These are phyloP conservation scores for Berghia stephanieae DNA, from an alignment of 1,140 invertebrate genomes.

Conservation along the genomic window DNA sequence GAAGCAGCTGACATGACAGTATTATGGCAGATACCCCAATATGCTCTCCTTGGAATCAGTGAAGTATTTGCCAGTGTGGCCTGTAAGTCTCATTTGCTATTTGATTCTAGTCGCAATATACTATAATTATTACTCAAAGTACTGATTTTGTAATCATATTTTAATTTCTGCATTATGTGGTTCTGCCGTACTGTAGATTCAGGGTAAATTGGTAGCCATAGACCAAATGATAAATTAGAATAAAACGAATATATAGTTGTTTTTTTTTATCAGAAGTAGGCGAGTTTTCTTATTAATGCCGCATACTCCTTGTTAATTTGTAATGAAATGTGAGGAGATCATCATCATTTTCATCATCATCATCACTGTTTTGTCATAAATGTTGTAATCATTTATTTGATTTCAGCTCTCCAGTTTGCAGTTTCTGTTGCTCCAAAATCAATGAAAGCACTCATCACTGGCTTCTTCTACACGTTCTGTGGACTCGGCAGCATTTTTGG, in stretches of 20 bases:
- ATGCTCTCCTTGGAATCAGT: constrained; percentile 70
- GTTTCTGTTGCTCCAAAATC: constrained; percentile 69
- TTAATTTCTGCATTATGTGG: too few relatives aligned
- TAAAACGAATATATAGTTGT: too few relatives aligned
- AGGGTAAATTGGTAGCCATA: too few relatives aligned
- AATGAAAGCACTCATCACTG: constrained; percentile 71
- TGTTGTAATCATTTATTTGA: constrained; percentile 24
- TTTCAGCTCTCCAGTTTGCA: constrained; percentile 69
- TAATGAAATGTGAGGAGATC: too few relatives aligned
- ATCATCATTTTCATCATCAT: neutral
- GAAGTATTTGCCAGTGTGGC: constrained; percentile 69
- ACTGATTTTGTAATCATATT: too few relatives aligned
- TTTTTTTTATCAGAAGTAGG: too few relatives aligned
- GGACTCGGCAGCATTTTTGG: constrained; percentile 70
- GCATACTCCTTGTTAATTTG: too few relatives aligned
- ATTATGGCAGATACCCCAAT: constrained; percentile 71
- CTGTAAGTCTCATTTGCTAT: constrained; percentile 33
- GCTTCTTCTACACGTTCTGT: constrained; percentile 69
- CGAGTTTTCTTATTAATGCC: too few relatives aligned
- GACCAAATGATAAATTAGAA: too few relatives aligned
- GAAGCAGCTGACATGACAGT: constrained; percentile 69
- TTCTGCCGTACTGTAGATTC: too few relatives aligned
- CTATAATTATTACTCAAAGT: too few relatives aligned
- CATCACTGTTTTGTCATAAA: neutral
- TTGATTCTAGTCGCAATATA: too few relatives aligned